phyloP scores from a whole-genome alignment of 1,140 invertebrate species.

The Drosophila kurseongensis region DNA sequence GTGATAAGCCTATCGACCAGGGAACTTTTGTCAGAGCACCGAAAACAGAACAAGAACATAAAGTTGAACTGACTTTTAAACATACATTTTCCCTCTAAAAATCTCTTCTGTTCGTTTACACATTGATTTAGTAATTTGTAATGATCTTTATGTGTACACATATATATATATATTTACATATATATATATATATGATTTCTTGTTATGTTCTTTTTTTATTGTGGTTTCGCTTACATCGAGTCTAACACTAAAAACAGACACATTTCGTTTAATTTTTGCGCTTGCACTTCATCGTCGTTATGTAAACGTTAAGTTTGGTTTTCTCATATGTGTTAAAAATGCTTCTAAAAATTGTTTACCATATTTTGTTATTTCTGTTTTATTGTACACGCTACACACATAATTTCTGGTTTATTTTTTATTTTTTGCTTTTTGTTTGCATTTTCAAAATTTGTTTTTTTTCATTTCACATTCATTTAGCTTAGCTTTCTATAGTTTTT shows the following conservation, averaged over 20 bases:
- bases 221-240: slow-evolving; percentile 59
- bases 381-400: slow-evolving; percentile 76
- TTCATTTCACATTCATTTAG: slow-evolving; percentile 46
- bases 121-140: slow-evolving; percentile 41
- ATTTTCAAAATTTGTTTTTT: slow-evolving; percentile 59
- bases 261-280: slow-evolving; percentile 61
- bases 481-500: slow-evolving; percentile 46
- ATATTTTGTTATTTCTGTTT: slow-evolving; percentile 56
- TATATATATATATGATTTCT: slow-evolving; percentile 35
- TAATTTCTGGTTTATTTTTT: slow-evolving; percentile 46
- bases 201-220: slow-evolving; percentile 45
- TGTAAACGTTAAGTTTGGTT: slow-evolving; percentile 60
- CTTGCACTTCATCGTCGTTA: slow-evolving; percentile 33
- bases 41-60: slow-evolving; percentile 8
- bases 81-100: slow-evolving; percentile 8
- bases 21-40: slow-evolving; percentile 11
- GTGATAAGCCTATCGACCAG: background rate
- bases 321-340: slow-evolving; percentile 72
- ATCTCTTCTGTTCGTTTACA: slow-evolving; percentile 32
- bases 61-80: slow-evolving; percentile 15
- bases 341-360: slow-evolving; percentile 80
- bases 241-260: slow-evolving; percentile 81
- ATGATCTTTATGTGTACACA: slow-evolving; percentile 35
- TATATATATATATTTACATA: slow-evolving; percentile 22
- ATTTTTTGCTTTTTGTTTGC: slow-evolving; percentile 54